phyloP scores from a whole-genome alignment of 2,113 vertebrate species.

The Trichomycterus rosablanca region DNA sequence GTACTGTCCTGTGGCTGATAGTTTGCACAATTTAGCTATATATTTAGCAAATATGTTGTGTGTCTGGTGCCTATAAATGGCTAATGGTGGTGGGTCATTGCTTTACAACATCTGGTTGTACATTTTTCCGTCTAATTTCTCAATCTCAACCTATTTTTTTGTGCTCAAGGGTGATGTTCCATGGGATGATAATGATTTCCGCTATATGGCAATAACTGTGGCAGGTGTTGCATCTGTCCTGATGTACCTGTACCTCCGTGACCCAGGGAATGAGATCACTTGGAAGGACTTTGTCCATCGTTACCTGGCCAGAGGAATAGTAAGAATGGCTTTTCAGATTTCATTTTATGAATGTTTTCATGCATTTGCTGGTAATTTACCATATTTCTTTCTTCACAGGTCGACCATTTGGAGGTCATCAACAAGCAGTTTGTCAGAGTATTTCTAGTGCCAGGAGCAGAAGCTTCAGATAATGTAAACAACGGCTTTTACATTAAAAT shows the following conservation, averaged over 20 bases:
- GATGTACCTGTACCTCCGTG: constrained; percentile 62
- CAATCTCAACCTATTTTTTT: background rate
- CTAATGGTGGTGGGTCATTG: too few relatives aligned
- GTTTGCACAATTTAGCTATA: too few relatives aligned
- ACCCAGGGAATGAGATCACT: constrained; percentile 68
- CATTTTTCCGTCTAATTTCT: too few relatives aligned
- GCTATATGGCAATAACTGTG: constrained; percentile 48
- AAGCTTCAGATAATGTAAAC: constrained; percentile 55
- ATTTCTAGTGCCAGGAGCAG: constrained; percentile 58
- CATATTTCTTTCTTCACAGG: constrained; percentile 45
- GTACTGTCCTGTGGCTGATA: too few relatives aligned
- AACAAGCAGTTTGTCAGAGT: constrained; percentile 76
- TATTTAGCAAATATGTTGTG: too few relatives aligned
- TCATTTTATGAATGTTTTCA: background rate
- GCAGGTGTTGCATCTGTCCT: constrained; percentile 55
- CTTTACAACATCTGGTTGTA: too few relatives aligned
- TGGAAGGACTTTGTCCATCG: constrained; percentile 78
- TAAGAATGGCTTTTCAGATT: constrained; percentile 47
- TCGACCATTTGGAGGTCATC: constrained; percentile 71
- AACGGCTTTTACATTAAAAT: background rate
- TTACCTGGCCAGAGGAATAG: constrained; percentile 70
- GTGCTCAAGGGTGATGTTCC: constrained; percentile 68
- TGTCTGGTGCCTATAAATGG: too few relatives aligned
- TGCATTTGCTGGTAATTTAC: background rate
- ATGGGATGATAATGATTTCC: constrained; percentile 74